A percentile compares a stretch with the other conserved stretches of the same genome.
Conservation (phyloP, 2,797 vertebrate species). For the Cygnus olor region DNA sequence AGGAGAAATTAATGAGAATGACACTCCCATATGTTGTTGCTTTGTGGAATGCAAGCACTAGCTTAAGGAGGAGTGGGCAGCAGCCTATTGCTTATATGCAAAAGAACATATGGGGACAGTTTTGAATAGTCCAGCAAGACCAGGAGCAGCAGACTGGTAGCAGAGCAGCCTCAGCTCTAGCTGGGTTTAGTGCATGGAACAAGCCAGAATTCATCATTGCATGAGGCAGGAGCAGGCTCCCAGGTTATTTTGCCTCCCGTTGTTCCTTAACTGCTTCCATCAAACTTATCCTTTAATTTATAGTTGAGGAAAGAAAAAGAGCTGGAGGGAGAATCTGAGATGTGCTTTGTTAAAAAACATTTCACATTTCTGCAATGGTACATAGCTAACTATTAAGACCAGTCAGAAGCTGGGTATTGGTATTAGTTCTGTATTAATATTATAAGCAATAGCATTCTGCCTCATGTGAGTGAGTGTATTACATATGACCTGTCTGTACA, state of each 20-base stretch:
- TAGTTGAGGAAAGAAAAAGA: neutral
- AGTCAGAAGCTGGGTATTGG: neutral
- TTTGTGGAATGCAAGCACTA: neutral
- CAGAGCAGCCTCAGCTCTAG: neutral
- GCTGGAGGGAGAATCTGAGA: neutral
- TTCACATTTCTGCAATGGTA: neutral
- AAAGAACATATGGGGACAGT: rapidly evolving
- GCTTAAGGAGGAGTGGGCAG: neutral
- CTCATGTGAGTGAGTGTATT: neutral
- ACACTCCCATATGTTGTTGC: neutral
- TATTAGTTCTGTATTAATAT: neutral
- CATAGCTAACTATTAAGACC: neutral
- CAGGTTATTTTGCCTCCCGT: neutral
- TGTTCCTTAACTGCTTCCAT: neutral
- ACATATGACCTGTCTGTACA: no score
- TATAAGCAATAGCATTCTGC: neutral
- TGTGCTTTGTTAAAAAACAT: neutral
- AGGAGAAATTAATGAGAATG: neutral
- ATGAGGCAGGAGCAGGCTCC: neutral
- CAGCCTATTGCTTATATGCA: neutral
- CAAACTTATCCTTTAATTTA: neutral
- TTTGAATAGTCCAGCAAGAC: neutral
- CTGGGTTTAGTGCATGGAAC: neutral
- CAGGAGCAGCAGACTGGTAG: neutral
- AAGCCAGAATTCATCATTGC: neutral